phyloP scores from a whole-genome alignment of 1,140 invertebrate genomes.

The Octopus bimaculoides region DNA sequence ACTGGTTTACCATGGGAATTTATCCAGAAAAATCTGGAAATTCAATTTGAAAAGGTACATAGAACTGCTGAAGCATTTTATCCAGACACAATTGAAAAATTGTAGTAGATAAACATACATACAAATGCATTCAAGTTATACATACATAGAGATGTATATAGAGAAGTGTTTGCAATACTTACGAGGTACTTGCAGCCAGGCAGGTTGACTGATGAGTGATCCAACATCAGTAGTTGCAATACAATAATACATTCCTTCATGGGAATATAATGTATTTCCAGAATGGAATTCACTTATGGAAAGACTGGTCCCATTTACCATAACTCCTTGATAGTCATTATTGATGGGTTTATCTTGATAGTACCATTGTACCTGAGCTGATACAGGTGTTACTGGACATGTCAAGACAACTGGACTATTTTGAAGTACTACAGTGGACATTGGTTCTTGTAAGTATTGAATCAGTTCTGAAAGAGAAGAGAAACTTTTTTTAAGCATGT shows the following conservation, averaged over 20 bases:
- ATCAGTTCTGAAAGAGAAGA: background rate
- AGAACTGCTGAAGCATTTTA: no score
- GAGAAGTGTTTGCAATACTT: background rate
- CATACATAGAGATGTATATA: background rate
- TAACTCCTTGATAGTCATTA: background rate
- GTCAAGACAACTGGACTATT: background rate
- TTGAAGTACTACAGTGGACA: background rate
- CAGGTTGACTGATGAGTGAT: constrained; percentile 6
- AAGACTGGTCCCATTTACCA: background rate
- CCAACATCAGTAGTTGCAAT: background rate
- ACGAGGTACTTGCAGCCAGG: background rate
- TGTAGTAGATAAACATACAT: no score
- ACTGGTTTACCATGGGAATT: no score
- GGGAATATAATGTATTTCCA: background rate
- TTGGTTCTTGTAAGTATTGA: background rate
- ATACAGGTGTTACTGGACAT: background rate
- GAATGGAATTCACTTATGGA: background rate
- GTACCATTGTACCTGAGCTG: background rate
- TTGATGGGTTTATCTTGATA: background rate
- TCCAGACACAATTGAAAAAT: no score
- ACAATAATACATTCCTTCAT: constrained; percentile 11
- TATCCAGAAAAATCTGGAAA: no score
- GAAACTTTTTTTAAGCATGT: no score
- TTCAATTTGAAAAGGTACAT: no score
- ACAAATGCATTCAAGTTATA: no score